A percentile compares a stretch with the other conserved stretches of the same genome.
Conservation (phyloP, 2,797 vertebrate species). For the Alosa sapidissima region DNA sequence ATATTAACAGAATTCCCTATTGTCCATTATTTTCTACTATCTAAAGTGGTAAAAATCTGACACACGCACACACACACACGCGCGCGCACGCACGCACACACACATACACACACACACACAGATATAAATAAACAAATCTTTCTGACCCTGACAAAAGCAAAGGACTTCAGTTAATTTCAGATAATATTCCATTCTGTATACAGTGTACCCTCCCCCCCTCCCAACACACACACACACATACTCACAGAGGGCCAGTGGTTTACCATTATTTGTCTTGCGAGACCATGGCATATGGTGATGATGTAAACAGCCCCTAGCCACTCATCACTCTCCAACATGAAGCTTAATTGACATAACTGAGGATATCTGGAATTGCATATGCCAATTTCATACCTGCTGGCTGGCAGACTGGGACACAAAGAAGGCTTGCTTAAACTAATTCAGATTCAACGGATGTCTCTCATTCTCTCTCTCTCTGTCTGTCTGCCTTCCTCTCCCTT, state of each 20-base stretch:
- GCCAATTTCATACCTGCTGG: slow-evolving; percentile 9
- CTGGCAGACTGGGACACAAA: not conserved
- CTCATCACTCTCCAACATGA: slow-evolving; percentile 24
- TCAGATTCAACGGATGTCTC: slow-evolving; percentile 8
- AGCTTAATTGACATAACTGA: slow-evolving; percentile 31
- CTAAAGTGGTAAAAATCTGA: too few relatives aligned
- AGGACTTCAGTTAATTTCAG: not conserved
- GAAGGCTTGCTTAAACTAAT: not conserved
- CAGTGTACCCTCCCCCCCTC: not conserved
- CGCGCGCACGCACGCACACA: not conserved
- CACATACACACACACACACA: not conserved
- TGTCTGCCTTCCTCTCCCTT: not conserved
- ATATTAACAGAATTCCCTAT: too few relatives aligned
- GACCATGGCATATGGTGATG: not conserved
- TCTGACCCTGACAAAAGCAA: not conserved
- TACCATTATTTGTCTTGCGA: slow-evolving; percentile 26
- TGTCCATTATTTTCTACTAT: too few relatives aligned
- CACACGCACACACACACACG: not conserved
- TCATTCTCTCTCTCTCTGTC: not conserved
- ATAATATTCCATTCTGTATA: too few relatives aligned
- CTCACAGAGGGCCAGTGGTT: not conserved
- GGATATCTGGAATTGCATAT: not conserved
- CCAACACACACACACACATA: not conserved
- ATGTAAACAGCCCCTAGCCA: not conserved
- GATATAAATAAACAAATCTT: not conserved